A percentile compares a stretch with the other conserved stretches of the same genome.
Evolutionary conservation across 2,888 invertebrate species (phyloP).

Genomic region (Euphydryas editha): DNA sequence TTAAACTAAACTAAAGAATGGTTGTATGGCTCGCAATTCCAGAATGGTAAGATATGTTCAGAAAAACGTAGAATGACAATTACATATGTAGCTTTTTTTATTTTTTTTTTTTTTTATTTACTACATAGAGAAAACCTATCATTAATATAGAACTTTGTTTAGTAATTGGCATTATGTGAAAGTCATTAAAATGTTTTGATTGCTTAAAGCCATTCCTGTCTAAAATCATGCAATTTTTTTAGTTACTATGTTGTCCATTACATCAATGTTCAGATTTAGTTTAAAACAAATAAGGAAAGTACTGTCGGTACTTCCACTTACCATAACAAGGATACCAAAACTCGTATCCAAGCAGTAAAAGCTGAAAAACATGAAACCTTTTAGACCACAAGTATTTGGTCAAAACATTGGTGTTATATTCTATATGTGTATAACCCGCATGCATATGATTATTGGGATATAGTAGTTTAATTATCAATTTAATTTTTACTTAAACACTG

Average conservation of each 20-base stretch:
- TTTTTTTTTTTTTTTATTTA: too few species aligned
- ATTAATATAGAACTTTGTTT: background rate
- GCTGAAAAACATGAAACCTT: constrained; percentile 81
- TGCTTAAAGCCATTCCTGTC: constrained; percentile 35
- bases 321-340: constrained; percentile 77
- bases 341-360: constrained; percentile 79
- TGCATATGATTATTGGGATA: constrained; percentile 36
- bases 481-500: background rate
- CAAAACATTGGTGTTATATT: constrained; percentile 40
- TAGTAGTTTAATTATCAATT: background rate
- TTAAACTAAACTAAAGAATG: too few species aligned
- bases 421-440: constrained; percentile 45
- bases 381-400: constrained; percentile 61
- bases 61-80: too few species aligned
- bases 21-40: too few species aligned
- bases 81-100: too few species aligned
- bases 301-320: constrained; percentile 79
- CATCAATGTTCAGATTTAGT: constrained; percentile 46
- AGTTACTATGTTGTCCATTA: constrained; percentile 51
- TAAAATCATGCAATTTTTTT: constrained; percentile 37
- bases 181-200: constrained; percentile 7
- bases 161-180: constrained; percentile 25
- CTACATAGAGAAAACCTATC: background rate
- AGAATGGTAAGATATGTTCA: too few species aligned
- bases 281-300: constrained; percentile 65